A percentile compares a stretch with the other conserved stretches of the same genome.
Conservation (phyloP, 2,888 invertebrate genomes). For the Acleris cristana region DNA sequence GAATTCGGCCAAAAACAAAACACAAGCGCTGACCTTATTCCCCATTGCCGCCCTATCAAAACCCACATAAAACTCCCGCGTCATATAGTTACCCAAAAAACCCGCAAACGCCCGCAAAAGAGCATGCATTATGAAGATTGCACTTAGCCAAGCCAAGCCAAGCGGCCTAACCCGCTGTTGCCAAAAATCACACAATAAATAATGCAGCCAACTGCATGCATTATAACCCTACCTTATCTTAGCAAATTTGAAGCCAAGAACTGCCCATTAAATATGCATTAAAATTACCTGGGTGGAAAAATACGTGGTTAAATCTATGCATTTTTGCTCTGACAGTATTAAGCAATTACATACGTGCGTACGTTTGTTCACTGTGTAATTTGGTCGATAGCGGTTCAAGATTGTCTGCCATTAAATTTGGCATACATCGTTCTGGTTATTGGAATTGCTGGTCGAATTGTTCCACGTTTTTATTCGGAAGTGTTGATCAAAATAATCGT, state of each 20-base stretch:
- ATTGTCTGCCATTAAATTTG: constrained; percentile 25
- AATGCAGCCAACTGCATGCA: constrained; percentile 81
- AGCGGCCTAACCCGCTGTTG: constrained; percentile 73
- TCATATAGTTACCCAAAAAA: constrained; percentile 54
- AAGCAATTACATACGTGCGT: constrained; percentile 46
- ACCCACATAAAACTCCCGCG: constrained; percentile 47
- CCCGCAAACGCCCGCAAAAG: constrained; percentile 70
- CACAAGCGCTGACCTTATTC: background rate
- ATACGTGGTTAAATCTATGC: constrained; percentile 60
- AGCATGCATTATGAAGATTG: constrained; percentile 84
- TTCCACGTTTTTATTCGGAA: constrained; percentile 11
- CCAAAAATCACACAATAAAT: constrained; percentile 84
- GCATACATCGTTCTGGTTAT: constrained; percentile 13
- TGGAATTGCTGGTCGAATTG: constrained; percentile 26
- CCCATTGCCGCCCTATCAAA: constrained; percentile 29
- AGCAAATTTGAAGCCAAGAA: constrained; percentile 83
- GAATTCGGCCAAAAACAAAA: background rate
- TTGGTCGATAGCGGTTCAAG: constrained; percentile 17
- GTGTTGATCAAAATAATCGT: constrained; percentile 5
- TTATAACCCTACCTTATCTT: constrained; percentile 82
- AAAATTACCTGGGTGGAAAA: constrained; percentile 83
- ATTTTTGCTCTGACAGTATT: constrained; percentile 49
- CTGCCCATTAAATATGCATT: constrained; percentile 83
- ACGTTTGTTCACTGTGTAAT: constrained; percentile 17
- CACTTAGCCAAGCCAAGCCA: constrained; percentile 77